Evolutionary conservation across 2,797 vertebrate genomes (phyloP).

Genomic region (Tapirus indicus): DNA sequence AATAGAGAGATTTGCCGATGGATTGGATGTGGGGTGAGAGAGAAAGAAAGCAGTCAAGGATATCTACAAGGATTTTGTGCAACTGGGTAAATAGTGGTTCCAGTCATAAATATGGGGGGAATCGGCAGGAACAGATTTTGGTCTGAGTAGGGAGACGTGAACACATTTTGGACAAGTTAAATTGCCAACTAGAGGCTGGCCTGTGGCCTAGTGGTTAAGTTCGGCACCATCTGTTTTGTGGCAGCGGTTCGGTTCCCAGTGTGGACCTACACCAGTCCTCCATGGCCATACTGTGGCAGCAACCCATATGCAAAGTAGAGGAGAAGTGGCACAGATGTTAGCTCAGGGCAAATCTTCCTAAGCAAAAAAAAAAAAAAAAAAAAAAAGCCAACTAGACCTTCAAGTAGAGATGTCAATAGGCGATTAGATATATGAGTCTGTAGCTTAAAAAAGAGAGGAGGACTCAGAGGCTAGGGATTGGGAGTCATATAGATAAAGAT

Average conservation of each 20-base stretch:
- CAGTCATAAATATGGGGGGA: background rate
- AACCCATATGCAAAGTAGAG: too few relatives aligned
- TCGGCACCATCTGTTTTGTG: too few relatives aligned
- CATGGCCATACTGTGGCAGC: too few relatives aligned
- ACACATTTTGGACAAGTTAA: background rate
- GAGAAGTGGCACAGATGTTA: too few relatives aligned
- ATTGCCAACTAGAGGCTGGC: background rate
- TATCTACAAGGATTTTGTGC: background rate
- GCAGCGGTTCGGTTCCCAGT: too few relatives aligned
- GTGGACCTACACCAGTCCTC: too few relatives aligned
- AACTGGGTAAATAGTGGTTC: background rate
- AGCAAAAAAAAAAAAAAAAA: too few relatives aligned
- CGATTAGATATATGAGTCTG: background rate
- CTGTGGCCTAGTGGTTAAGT: too few relatives aligned
- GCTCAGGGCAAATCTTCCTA: too few relatives aligned
- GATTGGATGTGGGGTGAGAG: background rate
- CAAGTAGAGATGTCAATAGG: background rate
- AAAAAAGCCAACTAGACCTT: background rate
- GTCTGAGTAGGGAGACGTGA: background rate
- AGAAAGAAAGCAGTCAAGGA: background rate
- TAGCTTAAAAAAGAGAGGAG: background rate
- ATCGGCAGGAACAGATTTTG: background rate
- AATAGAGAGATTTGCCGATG: background rate
- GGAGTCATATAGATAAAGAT: background rate
- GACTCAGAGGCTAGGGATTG: background rate